Percentiles rank a stretch among this genome's conserved stretches.
These are phyloP conservation scores for Crepidodera aurea DNA, from an alignment of 2,888 invertebrate genomes.

Conservation along the genomic window DNA sequence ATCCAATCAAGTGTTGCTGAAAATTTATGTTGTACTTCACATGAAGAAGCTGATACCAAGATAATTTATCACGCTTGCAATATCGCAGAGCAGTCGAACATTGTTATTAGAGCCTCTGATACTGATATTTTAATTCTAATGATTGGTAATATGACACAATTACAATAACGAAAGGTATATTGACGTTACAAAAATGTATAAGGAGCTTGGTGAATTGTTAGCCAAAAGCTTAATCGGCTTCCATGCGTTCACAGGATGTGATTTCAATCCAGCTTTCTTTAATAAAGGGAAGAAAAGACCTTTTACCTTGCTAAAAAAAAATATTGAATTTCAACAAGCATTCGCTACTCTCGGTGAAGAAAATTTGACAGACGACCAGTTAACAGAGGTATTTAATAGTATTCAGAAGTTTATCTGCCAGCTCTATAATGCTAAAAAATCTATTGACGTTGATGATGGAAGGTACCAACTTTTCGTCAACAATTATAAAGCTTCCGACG, in stretches of 20 bases:
- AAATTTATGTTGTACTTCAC: conserved; percentile 23
- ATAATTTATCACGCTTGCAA: conserved; percentile 42
- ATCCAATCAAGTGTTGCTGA: conserved; percentile 35
- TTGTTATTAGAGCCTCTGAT: conserved; percentile 43
- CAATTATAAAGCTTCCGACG: conserved; percentile 25
- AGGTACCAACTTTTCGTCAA: conserved; percentile 37
- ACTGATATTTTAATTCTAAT: conserved; percentile 45
- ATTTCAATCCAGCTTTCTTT: conserved; percentile 17
- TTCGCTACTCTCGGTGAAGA: conserved; percentile 36
- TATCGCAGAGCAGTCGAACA: conserved; percentile 38
- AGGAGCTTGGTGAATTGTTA: conserved; percentile 27
- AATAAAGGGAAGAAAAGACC: conserved; percentile 12
- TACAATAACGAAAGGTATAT: conserved; percentile 38
- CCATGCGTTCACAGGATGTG: conserved; percentile 34
- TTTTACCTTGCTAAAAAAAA: conserved; percentile 24
- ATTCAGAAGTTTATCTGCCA: conserved; percentile 36
- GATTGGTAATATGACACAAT: conserved; percentile 45
- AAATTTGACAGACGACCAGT: conserved; percentile 25
- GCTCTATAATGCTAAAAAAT: conserved; percentile 34
- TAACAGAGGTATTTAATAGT: conserved; percentile 28
- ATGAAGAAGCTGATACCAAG: too few relatives aligned
- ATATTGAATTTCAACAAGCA: conserved; percentile 34
- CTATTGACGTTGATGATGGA: conserved; percentile 38
- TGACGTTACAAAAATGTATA: conserved; percentile 30
- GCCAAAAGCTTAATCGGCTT: conserved; percentile 33